Conservation (phyloP, 92 coral and sea anemone genomes). For the Epizoanthus illoricatus region DNA sequence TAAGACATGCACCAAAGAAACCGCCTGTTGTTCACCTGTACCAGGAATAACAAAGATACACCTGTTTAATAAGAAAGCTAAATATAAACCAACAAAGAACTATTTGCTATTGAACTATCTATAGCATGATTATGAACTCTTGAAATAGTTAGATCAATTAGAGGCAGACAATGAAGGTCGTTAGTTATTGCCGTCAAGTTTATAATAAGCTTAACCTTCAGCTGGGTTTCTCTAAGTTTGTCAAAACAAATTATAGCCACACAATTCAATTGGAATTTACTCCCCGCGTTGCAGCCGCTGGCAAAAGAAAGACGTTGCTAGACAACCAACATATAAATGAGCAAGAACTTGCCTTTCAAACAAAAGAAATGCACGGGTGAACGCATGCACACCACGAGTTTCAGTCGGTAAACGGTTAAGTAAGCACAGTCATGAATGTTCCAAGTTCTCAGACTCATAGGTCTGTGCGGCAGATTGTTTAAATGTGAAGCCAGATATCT, state of each 20-base stretch:
- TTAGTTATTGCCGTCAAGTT: slow-evolving; percentile 9
- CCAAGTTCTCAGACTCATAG: not conserved
- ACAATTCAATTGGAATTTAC: slow-evolving; percentile 7
- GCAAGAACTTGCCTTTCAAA: not conserved
- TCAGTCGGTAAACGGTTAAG: not conserved
- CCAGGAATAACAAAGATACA: slow-evolving; percentile 6
- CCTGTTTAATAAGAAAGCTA: slow-evolving; percentile 19
- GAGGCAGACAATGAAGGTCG: slow-evolving; percentile 15
- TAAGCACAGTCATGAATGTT: not conserved
- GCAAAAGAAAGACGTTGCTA: not conserved
- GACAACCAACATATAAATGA: not conserved
- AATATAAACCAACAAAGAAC: slow-evolving; percentile 18
- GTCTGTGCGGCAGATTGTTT: not conserved
- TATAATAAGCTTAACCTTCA: slow-evolving; percentile 11
- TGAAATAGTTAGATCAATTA: slow-evolving; percentile 22
- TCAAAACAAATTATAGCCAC: slow-evolving; percentile 16
- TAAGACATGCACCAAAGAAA: not conserved
- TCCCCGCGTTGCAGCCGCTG: slow-evolving; percentile 11
- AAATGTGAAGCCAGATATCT: not conserved
- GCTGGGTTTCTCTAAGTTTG: slow-evolving; percentile 13
- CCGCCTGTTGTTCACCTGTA: not conserved
- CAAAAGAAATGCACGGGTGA: not conserved
- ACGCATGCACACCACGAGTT: not conserved
- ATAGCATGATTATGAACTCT: slow-evolving; percentile 15
- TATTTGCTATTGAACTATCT: slow-evolving; percentile 14